Evolutionary conservation across 2,797 vertebrate genomes (phyloP), one percentile per base, ranked within the genome.

Genomic region (Dermochelys coriacea): DNA sequence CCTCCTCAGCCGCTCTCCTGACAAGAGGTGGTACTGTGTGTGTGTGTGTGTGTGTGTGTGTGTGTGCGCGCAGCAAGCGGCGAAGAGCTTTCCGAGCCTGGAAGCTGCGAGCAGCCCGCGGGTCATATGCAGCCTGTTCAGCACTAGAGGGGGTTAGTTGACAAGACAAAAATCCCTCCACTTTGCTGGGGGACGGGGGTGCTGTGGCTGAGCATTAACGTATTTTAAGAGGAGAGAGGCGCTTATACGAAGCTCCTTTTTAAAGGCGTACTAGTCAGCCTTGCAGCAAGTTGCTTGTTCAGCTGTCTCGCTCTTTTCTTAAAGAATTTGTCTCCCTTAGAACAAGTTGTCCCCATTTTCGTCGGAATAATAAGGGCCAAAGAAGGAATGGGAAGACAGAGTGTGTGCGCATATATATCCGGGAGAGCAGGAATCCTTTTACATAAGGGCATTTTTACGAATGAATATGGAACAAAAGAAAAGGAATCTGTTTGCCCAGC

Each of bases 141-240:
- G 98, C 98, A 97, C 98, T 98, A 98, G 98, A 97, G 98, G 98
- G 98, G 91, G 98, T 88, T 97, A 93, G 97, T 84, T 3, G 93
- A 97, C 97, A 96, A 96, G 95, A 91, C 31, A 90, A 87, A 95
- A 94, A 81, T 50, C 18, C 81, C 85, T 94, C 81, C 25, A 1
- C 49, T 85, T 47, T 2, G 34, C 49, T 50, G 51, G 31, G 61
- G 74, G 18, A 4, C 34, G 18, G 12, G 59, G 14, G 31, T 1
- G 79, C n/a, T n/a, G 49, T 14, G 9, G 78, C 71, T 79, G 15
- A 51, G 59, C 82, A 3, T 5, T 21, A 61, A 23, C 41, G 34
- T n/a, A 49, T 4, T 16, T n/a, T 0, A 11, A 19, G 80, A 23
- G 41, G 19, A 41, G 68, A 80, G 9, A 55, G 1, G 85, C 41